Conservation (phyloP, 2,113 vertebrate genomes). For the Leucosticte australis region DNA sequence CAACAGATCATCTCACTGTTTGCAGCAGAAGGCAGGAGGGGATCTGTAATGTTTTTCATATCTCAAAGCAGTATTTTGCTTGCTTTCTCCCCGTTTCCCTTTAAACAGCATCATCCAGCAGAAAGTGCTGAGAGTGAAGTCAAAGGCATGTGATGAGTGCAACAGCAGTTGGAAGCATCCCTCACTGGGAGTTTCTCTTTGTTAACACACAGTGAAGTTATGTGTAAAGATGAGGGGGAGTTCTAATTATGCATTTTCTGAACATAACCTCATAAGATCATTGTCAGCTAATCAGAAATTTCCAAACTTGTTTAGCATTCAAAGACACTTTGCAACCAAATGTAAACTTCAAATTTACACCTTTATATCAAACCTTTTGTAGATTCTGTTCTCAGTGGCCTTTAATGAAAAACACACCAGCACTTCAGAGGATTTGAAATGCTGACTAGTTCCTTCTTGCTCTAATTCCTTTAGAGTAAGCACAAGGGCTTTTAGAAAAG, state of each 20-base stretch:
- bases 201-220: background rate
- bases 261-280: background rate
- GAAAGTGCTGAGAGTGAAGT: background rate
- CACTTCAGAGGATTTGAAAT: background rate
- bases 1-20: background rate
- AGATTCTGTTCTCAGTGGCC: background rate
- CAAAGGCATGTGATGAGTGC: background rate
- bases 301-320: background rate
- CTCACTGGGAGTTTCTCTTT: background rate
- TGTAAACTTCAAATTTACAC: background rate
- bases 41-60: background rate
- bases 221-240: background rate
- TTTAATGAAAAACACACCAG: background rate
- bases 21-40: background rate
- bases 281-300: constrained; percentile 7
- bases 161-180: background rate
- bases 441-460: background rate
- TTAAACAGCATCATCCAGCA: background rate
- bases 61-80: background rate
- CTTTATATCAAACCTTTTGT: background rate
- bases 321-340: background rate
- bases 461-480: background rate
- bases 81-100: background rate
- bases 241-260: background rate
- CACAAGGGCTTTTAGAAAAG: background rate